Percentiles rank a stretch among this genome's conserved stretches.
These are phyloP conservation scores for Chloropsis cyanopogon DNA, from an alignment of 2,113 vertebrate species.

Conservation along the genomic window DNA sequence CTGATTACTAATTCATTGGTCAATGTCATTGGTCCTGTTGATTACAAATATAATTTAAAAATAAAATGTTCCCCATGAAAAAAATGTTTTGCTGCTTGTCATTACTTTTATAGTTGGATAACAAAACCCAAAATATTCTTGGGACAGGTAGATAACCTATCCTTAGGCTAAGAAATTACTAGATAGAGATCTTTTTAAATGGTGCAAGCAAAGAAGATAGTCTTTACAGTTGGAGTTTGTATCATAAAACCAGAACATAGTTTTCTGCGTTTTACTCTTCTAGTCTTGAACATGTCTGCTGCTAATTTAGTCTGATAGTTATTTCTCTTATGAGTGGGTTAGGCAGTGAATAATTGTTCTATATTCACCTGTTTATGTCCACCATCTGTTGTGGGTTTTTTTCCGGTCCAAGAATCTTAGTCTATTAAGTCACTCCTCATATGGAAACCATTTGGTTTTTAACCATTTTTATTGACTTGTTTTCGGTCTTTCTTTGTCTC, in stretches of 20 bases:
- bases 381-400: not conserved
- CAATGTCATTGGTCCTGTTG: not conserved
- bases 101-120: not conserved
- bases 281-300: not conserved
- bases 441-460: not conserved
- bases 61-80: not conserved
- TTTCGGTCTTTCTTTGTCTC: not conserved
- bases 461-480: not conserved
- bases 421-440: not conserved
- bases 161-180: not conserved
- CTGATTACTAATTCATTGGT: not conserved
- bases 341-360: not conserved
- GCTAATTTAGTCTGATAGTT: not conserved
- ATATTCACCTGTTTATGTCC: not conserved
- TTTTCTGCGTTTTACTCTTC: not conserved
- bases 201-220: not conserved
- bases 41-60: not conserved
- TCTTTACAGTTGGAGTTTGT: not conserved
- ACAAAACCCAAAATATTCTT: not conserved
- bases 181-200: not conserved
- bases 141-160: not conserved
- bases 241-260: not conserved
- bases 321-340: not conserved
- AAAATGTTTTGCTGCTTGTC: not conserved
- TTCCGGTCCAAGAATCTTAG: not conserved